Conservation (phyloP, 2,113 vertebrate genomes). For the Guaruba guarouba region DNA sequence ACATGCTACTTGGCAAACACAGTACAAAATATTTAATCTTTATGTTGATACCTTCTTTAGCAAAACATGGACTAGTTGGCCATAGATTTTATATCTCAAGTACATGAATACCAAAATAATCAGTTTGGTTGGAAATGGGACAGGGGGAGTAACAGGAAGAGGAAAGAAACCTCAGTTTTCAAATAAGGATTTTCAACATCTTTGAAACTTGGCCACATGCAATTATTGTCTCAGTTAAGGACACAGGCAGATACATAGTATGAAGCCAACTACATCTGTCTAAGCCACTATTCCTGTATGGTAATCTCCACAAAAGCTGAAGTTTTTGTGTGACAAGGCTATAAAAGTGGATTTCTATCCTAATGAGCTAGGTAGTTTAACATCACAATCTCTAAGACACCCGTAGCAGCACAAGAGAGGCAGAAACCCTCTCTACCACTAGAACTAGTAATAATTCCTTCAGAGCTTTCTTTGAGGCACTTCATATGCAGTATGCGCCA, state of each 20-base stretch:
- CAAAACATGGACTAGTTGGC: background rate
- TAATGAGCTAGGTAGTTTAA: conserved; percentile 21
- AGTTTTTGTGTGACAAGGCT: background rate
- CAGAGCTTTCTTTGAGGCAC: conserved; percentile 39
- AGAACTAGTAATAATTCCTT: background rate
- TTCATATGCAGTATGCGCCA: conserved; percentile 15
- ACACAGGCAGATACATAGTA: background rate
- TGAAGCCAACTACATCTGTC: background rate
- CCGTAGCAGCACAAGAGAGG: background rate
- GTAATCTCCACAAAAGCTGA: background rate
- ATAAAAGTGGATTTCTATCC: background rate
- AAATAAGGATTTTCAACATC: background rate
- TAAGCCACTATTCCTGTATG: background rate
- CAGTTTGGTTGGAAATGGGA: background rate
- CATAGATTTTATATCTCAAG: background rate
- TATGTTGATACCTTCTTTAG: background rate
- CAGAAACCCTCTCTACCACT: conserved; percentile 2
- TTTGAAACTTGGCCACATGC: background rate
- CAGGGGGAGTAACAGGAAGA: background rate
- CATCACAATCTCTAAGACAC: background rate
- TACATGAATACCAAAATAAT: background rate
- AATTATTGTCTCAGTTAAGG: background rate
- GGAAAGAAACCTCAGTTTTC: background rate
- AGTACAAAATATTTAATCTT: background rate
- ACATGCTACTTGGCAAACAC: background rate